Percentiles rank a stretch among this genome's conserved stretches.
Evolutionary conservation across 2,888 invertebrate genomes (phyloP).

Genomic region (Neoascia interrupta): DNA sequence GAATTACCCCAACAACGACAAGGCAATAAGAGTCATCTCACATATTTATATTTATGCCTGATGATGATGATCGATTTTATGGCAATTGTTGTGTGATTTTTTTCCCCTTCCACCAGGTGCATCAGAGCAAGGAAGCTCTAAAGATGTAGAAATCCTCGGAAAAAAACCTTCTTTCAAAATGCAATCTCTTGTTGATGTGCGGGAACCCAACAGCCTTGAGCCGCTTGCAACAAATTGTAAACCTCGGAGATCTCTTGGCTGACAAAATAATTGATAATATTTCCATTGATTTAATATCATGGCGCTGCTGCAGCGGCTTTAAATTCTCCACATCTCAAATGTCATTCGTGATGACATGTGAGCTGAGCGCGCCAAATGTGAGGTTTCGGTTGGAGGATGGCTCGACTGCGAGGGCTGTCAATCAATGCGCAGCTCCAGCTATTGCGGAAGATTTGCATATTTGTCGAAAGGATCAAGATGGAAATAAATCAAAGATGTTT

Average conservation of each 20-base stretch:
- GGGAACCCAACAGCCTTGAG: slow-evolving; percentile 39
- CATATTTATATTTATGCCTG: slow-evolving; percentile 40
- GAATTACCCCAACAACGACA: slow-evolving; percentile 22
- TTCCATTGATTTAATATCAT: slow-evolving; percentile 57
- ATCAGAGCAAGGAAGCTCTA: not conserved
- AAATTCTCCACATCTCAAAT: slow-evolving; percentile 31
- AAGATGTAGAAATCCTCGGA: not conserved
- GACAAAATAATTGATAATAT: slow-evolving; percentile 67
- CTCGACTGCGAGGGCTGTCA: slow-evolving; percentile 40
- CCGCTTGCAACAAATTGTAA: slow-evolving; percentile 35
- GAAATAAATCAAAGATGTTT: slow-evolving; percentile 56
- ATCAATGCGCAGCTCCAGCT: slow-evolving; percentile 33
- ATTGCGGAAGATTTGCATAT: slow-evolving; percentile 66
- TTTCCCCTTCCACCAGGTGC: slow-evolving; percentile 31
- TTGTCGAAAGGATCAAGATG: slow-evolving; percentile 63
- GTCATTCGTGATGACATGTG: slow-evolving; percentile 32
- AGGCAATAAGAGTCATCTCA: slow-evolving; percentile 45
- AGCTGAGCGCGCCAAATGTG: slow-evolving; percentile 10
- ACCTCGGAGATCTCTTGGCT: slow-evolving; percentile 26
- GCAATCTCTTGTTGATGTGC: too few species aligned
- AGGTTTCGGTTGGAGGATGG: not conserved
- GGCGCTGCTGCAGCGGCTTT: slow-evolving; percentile 28
- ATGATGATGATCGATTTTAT: slow-evolving; percentile 49
- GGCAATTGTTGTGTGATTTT: slow-evolving; percentile 28
- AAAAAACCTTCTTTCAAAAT: not conserved